Evolutionary conservation across 2,797 vertebrate genomes (phyloP).

Genomic region (Sebastes oblongus): DNA sequence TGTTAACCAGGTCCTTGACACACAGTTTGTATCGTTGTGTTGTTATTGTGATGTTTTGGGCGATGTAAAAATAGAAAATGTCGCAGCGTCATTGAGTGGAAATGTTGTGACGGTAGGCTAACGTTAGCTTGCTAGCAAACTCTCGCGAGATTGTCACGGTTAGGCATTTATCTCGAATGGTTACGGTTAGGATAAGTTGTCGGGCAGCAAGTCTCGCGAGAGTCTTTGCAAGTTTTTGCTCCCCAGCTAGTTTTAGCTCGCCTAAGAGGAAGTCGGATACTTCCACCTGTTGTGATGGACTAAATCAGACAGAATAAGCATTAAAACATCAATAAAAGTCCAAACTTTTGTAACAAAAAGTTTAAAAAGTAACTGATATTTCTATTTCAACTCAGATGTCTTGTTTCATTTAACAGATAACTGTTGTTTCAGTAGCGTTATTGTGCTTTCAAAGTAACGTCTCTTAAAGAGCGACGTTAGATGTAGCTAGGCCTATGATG

Average conservation of each 20-base stretch:
- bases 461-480: not conserved
- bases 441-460: not conserved
- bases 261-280: constrained; percentile 35
- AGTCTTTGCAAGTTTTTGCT: too few species aligned
- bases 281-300: not conserved
- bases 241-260: not conserved
- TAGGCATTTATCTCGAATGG: too few species aligned
- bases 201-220: too few species aligned
- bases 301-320: not conserved
- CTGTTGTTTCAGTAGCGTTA: not conserved
- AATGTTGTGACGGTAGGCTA: constrained; percentile 34
- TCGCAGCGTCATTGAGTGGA: not conserved
- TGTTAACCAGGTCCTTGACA: too few species aligned
- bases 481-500: not conserved
- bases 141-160: too few species aligned
- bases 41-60: not conserved
- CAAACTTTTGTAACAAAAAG: not conserved
- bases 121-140: constrained; percentile 1
- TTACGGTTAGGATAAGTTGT: too few species aligned
- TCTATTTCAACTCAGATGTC: not conserved
- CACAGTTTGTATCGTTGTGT: not conserved
- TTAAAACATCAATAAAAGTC: not conserved
- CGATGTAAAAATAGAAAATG: not conserved
- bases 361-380: not conserved
- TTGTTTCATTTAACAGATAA: not conserved